Conservation (phyloP, 2,113 vertebrate genomes). For the Amphiprion ocellaris region DNA sequence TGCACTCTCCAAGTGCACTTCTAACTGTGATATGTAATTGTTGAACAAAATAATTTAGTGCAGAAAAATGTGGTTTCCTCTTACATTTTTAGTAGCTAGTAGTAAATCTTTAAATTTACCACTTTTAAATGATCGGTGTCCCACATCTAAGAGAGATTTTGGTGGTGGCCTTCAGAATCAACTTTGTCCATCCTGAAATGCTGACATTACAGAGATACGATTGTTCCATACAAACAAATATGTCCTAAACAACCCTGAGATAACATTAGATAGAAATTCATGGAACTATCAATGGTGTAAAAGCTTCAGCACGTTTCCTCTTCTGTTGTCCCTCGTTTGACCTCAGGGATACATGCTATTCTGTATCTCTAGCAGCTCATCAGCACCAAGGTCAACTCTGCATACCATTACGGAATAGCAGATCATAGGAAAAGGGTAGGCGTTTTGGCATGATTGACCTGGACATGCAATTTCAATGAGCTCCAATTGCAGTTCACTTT, state of each 20-base stretch:
- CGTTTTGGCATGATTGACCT: neutral
- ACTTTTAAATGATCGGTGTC: neutral
- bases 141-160: neutral
- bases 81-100: neutral
- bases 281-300: neutral
- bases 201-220: neutral
- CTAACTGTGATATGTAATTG: too few species aligned
- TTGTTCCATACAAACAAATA: neutral
- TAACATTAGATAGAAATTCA: neutral
- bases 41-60: neutral
- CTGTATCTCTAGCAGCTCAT: conserved; percentile 44
- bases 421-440: neutral
- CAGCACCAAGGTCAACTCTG: conserved; percentile 49
- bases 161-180: neutral
- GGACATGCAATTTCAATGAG: conserved; percentile 1
- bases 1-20: too few species aligned
- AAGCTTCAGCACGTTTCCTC: conserved; percentile 9
- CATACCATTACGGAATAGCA: conserved; percentile 19
- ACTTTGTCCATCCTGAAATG: neutral
- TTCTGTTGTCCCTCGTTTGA: conserved; percentile 20
- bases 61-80: neutral
- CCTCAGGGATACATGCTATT: conserved; percentile 3
- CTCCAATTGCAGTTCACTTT: neutral
- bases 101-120: too few species aligned
- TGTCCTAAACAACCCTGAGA: neutral